A percentile compares a stretch with the other conserved stretches of the same genome.
Conservation (phyloP, 2,888 invertebrate genomes). For the Heliconius hortense region DNA sequence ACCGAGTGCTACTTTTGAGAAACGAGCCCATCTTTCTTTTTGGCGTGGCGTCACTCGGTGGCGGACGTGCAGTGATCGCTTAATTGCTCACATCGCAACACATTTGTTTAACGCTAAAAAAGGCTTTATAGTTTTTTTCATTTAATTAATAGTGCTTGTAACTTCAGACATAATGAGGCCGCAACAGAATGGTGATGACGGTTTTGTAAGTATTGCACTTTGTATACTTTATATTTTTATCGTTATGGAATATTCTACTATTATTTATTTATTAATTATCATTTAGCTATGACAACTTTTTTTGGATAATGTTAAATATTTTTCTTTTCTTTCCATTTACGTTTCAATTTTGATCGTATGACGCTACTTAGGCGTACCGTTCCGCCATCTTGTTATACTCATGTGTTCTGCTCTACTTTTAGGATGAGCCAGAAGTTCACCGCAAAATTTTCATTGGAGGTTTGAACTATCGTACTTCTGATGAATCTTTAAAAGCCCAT, state of each 20-base stretch:
- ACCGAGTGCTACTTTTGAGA: background rate
- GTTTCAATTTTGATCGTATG: background rate
- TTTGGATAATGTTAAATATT: background rate
- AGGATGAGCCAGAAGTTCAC: constrained; percentile 90
- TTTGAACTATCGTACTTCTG: constrained; percentile 95
- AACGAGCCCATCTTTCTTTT: constrained; percentile 60
- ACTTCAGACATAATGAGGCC: constrained; percentile 64
- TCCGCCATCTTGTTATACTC: constrained; percentile 75
- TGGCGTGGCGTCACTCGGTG: constrained; percentile 65
- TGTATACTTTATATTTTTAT: background rate
- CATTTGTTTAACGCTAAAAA: constrained; percentile 34
- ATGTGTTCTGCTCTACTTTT: constrained; percentile 63
- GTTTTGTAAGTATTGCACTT: constrained; percentile 66
- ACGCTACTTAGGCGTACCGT: constrained; percentile 19
- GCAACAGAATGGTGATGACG: constrained; percentile 73
- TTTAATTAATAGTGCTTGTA: constrained; percentile 11
- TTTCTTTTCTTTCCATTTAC: background rate
- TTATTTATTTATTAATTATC: background rate
- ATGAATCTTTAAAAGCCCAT: constrained; percentile 95
- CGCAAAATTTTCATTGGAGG: constrained; percentile 98
- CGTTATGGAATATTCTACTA: background rate
- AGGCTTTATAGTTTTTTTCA: constrained; percentile 25
- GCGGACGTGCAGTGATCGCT: constrained; percentile 47
- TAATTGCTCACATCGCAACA: background rate
- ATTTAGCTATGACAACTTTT: background rate